A percentile compares a stretch with the other conserved stretches of the same genome.
Conservation (phyloP, 2,797 vertebrate species). For the Schizopygopsis malacanthus region DNA sequence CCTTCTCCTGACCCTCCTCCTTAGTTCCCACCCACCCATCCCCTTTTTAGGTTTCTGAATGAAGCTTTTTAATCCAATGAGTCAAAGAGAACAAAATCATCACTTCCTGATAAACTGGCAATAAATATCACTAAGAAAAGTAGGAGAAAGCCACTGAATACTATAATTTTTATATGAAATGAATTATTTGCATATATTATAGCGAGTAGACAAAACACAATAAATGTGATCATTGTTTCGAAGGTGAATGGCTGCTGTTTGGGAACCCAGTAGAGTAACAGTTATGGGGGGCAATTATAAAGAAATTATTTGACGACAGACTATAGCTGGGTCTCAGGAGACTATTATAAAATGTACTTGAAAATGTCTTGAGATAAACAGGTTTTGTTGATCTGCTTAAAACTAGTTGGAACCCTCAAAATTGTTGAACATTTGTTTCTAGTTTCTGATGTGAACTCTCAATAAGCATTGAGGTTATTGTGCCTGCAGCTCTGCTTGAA, state of each 20-base stretch:
- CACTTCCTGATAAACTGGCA: neutral
- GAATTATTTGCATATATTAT: neutral
- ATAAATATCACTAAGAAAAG: neutral
- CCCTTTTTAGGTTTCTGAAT: neutral
- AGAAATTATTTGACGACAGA: no score
- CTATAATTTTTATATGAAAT: neutral
- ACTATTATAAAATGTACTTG: neutral
- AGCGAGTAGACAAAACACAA: no score
- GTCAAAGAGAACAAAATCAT: neutral
- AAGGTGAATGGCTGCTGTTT: no score
- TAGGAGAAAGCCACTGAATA: neutral
- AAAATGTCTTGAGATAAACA: neutral
- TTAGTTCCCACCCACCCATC: no score
- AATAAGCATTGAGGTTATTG: neutral
- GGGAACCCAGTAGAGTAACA: no score
- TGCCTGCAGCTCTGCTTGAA: neutral
- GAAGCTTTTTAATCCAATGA: neutral
- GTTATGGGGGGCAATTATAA: no score
- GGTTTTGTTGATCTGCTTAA: neutral
- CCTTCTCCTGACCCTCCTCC: no score
- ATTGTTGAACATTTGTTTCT: neutral
- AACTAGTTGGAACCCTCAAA: neutral
- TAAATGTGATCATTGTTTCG: no score
- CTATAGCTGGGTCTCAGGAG: neutral
- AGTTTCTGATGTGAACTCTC: neutral